These are phyloP conservation scores for Neotoma lepida DNA, from an alignment of 2,113 vertebrate species.

Conservation along the genomic window DNA sequence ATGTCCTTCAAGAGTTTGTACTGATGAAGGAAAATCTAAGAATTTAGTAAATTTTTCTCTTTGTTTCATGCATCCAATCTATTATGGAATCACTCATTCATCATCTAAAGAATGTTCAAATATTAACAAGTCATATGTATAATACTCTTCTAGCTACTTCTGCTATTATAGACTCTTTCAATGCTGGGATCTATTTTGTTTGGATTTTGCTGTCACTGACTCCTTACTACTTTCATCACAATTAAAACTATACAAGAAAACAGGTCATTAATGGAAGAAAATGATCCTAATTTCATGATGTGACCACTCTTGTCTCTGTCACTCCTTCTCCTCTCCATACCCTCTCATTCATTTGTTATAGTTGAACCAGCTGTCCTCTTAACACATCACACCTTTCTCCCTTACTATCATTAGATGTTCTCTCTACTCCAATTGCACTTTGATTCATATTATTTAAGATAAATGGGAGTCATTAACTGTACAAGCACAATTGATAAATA, in stretches of 20 bases:
- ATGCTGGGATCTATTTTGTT: neutral
- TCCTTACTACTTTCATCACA: rapidly evolving
- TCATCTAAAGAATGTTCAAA: neutral
- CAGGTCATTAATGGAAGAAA: neutral
- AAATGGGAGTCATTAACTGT: neutral
- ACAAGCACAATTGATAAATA: neutral
- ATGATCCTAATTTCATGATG: no score
- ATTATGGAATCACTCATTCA: neutral
- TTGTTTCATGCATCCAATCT: neutral
- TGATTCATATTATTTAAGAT: neutral
- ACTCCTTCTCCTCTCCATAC: neutral
- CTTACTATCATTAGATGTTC: neutral
- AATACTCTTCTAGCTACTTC: neutral
- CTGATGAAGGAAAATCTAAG: neutral
- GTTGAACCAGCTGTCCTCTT: no score
- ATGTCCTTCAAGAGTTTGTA: neutral
- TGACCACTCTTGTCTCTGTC: neutral
- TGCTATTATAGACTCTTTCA: neutral
- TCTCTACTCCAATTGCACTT: neutral
- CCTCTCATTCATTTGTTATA: neutral
- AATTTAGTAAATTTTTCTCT: neutral
- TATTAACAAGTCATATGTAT: neutral
- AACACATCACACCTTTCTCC: neutral
- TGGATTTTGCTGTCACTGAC: neutral
- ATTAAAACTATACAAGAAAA: neutral